Base-by-base conservation (phyloP, 2,888 invertebrate genomes). In the Dicycla oo region DNA sequence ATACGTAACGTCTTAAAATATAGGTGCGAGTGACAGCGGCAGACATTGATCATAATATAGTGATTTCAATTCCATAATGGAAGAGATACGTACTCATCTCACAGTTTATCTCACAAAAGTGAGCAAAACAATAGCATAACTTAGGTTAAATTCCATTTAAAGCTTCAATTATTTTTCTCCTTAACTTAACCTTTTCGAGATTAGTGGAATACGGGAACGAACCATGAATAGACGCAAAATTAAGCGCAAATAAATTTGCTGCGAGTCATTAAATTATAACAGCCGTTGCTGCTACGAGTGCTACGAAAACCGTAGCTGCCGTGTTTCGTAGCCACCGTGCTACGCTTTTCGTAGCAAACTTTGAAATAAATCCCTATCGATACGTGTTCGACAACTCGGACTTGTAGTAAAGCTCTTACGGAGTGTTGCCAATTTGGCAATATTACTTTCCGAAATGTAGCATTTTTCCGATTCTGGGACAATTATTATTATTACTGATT, bases 301-400 rank as follows among this genome's bases (percentile, higher is more conserved):
- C 57, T 57, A 51, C 69, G 56, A 43, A 10, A 40, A 4, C 5
- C 30, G 58, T 76, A 69, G 30, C 34, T 0, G 13, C 7, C 2
- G n/a, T n/a, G n/a, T n/a, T n/a, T n/a, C n/a, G n/a, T 76, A 69
- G 30, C 34, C 0, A 10, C 7, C 2, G 4, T n/a, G 62, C 58
- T 78, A 75, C 63, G 78, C 15, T 34, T 64, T 26, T 56, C 56
- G 38, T 76, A 57, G 54, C 54, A 23, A 56, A 13, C 15, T 45
- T 43, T 15, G 2, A 51, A 62, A 80, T 30, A 60, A 70, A 49
- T 54, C 51, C 10, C n/a, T 15, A 49, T 49, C 18, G 15, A 18
- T 43, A 53, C 40, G 63, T 54, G 67, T 53, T 75, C 58, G 38
- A 60, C 62, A 56, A 60, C 30, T 54, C 43, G 54, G 40, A 56